A percentile compares a stretch with the other conserved stretches of the same genome.
Conservation (phyloP, 2,888 invertebrate species). For the Macrophya annulata region DNA sequence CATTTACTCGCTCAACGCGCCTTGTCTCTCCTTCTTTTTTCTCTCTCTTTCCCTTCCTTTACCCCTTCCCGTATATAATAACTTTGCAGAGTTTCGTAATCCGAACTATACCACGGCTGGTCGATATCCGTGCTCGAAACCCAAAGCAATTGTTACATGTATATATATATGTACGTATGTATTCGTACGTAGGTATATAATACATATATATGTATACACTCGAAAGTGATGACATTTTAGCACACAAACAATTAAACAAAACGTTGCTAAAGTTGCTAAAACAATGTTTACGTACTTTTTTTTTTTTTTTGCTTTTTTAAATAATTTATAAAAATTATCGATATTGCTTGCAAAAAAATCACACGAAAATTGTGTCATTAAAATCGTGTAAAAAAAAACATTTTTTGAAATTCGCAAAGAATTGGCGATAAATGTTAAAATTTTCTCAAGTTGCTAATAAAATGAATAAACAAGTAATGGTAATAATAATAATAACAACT, state of each 20-base stretch:
- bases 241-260: neutral
- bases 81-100: conserved; percentile 1
- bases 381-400: no score
- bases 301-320: neutral
- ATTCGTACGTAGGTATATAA: no score
- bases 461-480: no score
- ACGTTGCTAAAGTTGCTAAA: no score
- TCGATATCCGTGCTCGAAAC: neutral
- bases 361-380: no score
- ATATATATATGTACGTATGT: neutral
- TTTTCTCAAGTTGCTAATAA: no score
- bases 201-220: neutral
- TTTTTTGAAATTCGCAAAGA: no score
- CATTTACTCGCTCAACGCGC: conserved; percentile 64
- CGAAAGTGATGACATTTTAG: conserved; percentile 3
- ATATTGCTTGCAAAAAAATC: no score
- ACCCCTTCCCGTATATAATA: conserved; percentile 36
- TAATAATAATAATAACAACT: no score
- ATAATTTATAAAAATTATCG: no score
- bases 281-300: neutral
- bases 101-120: neutral
- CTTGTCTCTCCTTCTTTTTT: conserved; percentile 55
- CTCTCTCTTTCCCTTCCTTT: conserved; percentile 53
- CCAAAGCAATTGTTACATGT: neutral
- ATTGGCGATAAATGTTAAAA: no score